These are phyloP conservation scores for Mus spretus DNA, from an alignment of 2,797 vertebrate genomes.

Conservation along the genomic window DNA sequence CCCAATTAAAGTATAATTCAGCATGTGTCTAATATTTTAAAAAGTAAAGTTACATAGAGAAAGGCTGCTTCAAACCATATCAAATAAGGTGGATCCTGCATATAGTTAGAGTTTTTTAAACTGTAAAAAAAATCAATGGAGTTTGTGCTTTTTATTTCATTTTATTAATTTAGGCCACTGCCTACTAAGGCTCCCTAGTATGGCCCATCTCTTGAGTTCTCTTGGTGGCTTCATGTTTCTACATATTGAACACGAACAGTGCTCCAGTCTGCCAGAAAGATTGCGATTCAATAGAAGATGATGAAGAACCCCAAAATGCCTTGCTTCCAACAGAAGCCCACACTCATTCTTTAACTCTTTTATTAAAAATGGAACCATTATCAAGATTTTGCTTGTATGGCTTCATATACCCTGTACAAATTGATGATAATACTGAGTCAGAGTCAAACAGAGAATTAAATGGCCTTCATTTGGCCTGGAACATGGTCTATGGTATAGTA, in stretches of 20 bases:
- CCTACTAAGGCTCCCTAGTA: background rate
- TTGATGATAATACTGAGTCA: background rate
- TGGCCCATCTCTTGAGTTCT: background rate
- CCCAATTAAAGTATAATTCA: conserved; percentile 4
- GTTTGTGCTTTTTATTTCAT: conserved; percentile 21
- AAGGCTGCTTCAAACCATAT: background rate
- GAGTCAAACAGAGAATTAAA: background rate
- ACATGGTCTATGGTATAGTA: background rate
- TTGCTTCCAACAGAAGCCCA: background rate
- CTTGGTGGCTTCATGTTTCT: background rate
- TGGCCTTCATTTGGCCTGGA: conserved; percentile 3
- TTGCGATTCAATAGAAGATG: background rate
- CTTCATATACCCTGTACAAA: background rate
- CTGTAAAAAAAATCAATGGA: background rate
- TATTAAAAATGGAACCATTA: background rate
- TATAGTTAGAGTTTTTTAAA: background rate
- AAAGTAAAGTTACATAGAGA: background rate
- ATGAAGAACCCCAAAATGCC: background rate
- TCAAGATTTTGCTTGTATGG: background rate
- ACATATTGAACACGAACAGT: background rate
- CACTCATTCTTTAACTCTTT: background rate
- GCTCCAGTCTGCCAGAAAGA: background rate
- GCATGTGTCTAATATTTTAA: background rate
- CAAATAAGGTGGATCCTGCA: background rate
- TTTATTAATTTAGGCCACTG: background rate